These are phyloP conservation scores for Procambarus virginalis DNA, from an alignment of 1,140 invertebrate genomes.

Conservation along the genomic window DNA sequence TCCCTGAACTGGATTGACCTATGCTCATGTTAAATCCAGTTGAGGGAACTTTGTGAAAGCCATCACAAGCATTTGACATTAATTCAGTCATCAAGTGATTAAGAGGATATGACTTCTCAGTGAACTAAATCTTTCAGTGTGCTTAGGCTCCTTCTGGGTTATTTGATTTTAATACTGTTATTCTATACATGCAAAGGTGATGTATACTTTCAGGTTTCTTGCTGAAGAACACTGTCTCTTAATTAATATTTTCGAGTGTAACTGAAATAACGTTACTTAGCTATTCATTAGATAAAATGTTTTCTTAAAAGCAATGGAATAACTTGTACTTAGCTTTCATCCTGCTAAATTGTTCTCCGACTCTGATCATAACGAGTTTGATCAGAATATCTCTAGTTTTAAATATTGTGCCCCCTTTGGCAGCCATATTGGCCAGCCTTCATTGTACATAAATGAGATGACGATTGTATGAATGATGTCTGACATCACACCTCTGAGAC, in stretches of 20 bases:
- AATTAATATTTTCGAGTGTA: too few relatives aligned
- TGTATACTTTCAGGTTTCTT: too few relatives aligned
- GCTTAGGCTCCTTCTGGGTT: not conserved
- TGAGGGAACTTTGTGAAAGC: not conserved
- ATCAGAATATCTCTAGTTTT: not conserved
- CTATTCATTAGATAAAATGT: too few relatives aligned
- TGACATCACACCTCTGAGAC: not conserved
- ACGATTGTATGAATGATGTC: not conserved
- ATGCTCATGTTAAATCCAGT: not conserved
- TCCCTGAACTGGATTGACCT: not conserved
- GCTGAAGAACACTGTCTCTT: too few relatives aligned
- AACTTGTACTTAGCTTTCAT: not conserved
- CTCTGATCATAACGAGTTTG: not conserved
- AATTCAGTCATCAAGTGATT: not conserved
- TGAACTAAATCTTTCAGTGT: not conserved
- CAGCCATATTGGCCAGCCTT: conserved; percentile 38
- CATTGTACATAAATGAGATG: conserved; percentile 14
- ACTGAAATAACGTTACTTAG: too few relatives aligned
- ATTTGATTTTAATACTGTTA: not conserved
- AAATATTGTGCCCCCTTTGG: not conserved
- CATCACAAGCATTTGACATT: not conserved
- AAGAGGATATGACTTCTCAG: not conserved
- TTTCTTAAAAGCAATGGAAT: too few relatives aligned
- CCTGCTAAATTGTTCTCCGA: not conserved
- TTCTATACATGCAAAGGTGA: not conserved